Conservation (phyloP, 1,140 invertebrate genomes). For the Cotesia vestalis region DNA sequence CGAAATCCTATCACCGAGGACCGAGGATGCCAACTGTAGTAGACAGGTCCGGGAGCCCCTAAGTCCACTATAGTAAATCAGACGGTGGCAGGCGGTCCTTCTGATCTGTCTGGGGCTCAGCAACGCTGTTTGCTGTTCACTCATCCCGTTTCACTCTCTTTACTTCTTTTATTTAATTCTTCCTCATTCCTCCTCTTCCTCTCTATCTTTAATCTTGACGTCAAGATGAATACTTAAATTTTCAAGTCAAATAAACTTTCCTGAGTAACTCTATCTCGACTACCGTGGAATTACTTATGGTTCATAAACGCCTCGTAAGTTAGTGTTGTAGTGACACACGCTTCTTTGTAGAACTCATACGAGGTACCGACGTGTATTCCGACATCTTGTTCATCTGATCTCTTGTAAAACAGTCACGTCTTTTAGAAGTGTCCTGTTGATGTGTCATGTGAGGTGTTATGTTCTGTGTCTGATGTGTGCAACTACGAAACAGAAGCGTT, state of each 20-base stretch:
- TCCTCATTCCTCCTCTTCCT: too few relatives aligned
- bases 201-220: neutral
- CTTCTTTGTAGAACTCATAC: slow-evolving; percentile 40
- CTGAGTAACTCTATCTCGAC: slow-evolving; percentile 57
- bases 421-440: slow-evolving; percentile 12
- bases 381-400: slow-evolving; percentile 26
- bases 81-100: slow-evolving; percentile 65
- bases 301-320: slow-evolving; percentile 65
- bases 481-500: slow-evolving; percentile 1
- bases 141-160: slow-evolving; percentile 12
- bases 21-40: slow-evolving; percentile 35
- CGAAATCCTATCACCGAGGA: slow-evolving; percentile 28
- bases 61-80: slow-evolving; percentile 64
- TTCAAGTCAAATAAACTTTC: slow-evolving; percentile 57
- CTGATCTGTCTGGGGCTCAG: slow-evolving; percentile 58
- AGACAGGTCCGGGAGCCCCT: slow-evolving; percentile 37
- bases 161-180: neutral
- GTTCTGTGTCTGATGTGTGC: slow-evolving; percentile 6
- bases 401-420: slow-evolving; percentile 37
- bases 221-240: slow-evolving; percentile 26
- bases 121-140: slow-evolving; percentile 18
- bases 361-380: slow-evolving; percentile 29
- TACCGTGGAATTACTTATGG: slow-evolving; percentile 58
- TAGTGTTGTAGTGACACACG: slow-evolving; percentile 58
- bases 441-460: slow-evolving; percentile 23